Conservation (phyloP, 2,888 invertebrate species). For the Nysson spinosus region DNA sequence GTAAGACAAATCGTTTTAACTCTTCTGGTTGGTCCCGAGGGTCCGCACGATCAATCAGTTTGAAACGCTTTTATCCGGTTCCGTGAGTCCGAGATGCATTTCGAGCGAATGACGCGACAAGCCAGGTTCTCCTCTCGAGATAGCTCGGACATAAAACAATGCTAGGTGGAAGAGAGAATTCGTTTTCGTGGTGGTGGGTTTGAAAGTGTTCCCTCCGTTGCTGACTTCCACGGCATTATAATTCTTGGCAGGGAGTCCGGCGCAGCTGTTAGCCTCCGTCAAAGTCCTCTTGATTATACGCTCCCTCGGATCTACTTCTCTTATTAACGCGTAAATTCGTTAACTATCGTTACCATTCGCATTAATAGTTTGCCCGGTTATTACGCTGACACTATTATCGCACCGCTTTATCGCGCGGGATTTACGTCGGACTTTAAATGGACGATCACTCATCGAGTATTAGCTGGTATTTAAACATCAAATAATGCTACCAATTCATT, state of each 20-base stretch:
- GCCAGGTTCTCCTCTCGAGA: not conserved
- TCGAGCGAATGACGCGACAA: conserved; percentile 2
- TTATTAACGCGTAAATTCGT: not conserved
- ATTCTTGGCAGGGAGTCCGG: conserved; percentile 33
- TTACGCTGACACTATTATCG: not conserved
- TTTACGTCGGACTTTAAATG: not conserved
- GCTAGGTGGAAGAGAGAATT: conserved; percentile 3
- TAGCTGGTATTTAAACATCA: no score
- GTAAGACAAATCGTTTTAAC: no score
- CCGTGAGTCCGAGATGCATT: conserved; percentile 7
- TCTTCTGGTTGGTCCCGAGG: not conserved
- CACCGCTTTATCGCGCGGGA: not conserved
- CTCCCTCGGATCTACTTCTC: not conserved
- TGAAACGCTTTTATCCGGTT: conserved; percentile 7
- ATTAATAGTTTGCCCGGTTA: conserved; percentile 12
- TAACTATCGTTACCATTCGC: conserved; percentile 5
- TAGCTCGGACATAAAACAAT: conserved; percentile 42
- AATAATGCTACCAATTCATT: no score
- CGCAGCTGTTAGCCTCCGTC: conserved; percentile 40
- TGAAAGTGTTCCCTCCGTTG: not conserved
- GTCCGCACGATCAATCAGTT: conserved; percentile 18
- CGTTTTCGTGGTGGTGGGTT: conserved; percentile 10
- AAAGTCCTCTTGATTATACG: conserved; percentile 21
- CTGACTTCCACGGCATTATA: conserved; percentile 21
- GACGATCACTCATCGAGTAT: not conserved